Evolutionary conservation across 2,113 vertebrate genomes (phyloP).

Genomic region (Circaetus gallicus): DNA sequence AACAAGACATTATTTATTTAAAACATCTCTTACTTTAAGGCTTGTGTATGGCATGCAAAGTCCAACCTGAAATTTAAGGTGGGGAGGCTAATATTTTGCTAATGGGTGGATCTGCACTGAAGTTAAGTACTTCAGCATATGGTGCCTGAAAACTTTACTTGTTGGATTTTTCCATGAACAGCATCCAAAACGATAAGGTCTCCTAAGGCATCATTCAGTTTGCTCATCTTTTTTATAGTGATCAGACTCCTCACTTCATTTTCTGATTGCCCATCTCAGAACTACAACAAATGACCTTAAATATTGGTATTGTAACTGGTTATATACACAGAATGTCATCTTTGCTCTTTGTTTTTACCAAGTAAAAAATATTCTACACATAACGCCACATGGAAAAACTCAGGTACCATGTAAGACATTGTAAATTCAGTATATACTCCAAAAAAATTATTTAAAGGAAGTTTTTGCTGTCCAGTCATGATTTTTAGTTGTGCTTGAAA

Average conservation of each 20-base stretch:
- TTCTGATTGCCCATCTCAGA: neutral
- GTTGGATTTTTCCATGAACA: neutral
- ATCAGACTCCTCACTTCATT: neutral
- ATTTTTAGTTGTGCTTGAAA: neutral
- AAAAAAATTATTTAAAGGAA: neutral
- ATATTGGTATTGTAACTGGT: neutral
- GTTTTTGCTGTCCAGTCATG: neutral
- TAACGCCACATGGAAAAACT: neutral
- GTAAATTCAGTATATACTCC: neutral
- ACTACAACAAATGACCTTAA: neutral
- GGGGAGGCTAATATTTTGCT: neutral
- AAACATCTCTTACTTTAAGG: conserved; percentile 33
- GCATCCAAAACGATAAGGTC: neutral
- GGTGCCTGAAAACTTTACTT: neutral
- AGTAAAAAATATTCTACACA: neutral
- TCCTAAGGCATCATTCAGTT: neutral
- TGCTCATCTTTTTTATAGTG: neutral
- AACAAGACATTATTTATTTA: conserved; percentile 57
- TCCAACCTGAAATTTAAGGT: conserved; percentile 23
- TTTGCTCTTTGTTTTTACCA: neutral
- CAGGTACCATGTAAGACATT: neutral
- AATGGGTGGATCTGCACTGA: neutral
- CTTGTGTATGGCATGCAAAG: conserved; percentile 32
- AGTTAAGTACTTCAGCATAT: neutral
- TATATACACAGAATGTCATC: neutral